Conservation (phyloP, 2,888 invertebrate genomes). For the Brachylomia viminalis region DNA sequence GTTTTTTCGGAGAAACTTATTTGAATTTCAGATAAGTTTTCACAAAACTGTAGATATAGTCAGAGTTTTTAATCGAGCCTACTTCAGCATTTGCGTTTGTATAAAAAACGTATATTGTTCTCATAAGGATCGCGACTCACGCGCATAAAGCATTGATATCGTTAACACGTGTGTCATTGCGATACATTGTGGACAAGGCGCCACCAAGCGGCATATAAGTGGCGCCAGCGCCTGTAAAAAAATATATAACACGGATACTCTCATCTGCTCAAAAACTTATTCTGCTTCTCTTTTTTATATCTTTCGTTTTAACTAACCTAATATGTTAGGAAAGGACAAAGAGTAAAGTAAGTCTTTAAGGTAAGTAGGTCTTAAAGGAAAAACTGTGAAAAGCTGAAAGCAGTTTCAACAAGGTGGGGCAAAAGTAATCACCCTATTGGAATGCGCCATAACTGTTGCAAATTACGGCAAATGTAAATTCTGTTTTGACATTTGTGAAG, state of each 20-base stretch:
- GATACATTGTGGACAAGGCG: constrained; percentile 51
- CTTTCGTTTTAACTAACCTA: too few relatives aligned
- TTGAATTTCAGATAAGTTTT: background rate
- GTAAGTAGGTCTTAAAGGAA: too few relatives aligned
- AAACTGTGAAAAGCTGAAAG: too few relatives aligned
- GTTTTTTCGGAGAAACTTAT: background rate
- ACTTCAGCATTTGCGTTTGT: constrained; percentile 63
- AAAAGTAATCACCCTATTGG: too few relatives aligned
- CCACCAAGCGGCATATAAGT: constrained; percentile 1
- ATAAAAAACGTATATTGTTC: constrained; percentile 72
- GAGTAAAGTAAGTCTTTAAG: too few relatives aligned
- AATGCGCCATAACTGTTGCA: too few relatives aligned
- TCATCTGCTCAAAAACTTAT: too few relatives aligned
- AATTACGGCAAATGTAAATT: too few relatives aligned
- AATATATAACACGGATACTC: background rate
- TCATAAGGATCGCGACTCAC: constrained; percentile 68
- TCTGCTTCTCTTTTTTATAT: background rate
- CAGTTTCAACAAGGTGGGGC: too few relatives aligned
- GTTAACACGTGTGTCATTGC: constrained; percentile 67
- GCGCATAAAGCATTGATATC: constrained; percentile 63
- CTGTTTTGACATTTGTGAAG: too few relatives aligned
- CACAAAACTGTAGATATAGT: background rate
- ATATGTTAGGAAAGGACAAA: too few relatives aligned
- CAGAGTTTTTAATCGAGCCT: constrained; percentile 22
- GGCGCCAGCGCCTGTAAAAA: background rate